Evolutionary conservation across 2,113 vertebrate species (phyloP).

Genomic region (Periophthalmodon schlosseri): DNA sequence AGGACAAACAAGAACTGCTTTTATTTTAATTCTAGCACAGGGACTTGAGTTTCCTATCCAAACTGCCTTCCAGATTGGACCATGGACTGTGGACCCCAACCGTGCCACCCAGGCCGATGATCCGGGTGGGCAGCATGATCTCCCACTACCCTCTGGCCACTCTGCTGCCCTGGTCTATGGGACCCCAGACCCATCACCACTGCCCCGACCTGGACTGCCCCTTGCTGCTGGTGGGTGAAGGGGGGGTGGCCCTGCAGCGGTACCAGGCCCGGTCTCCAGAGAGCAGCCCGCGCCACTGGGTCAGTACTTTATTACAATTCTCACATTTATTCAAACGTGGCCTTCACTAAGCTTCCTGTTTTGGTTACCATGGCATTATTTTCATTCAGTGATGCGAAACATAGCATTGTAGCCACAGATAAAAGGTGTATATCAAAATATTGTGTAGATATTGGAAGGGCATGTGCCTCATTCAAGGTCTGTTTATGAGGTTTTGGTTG

Average conservation of each 20-base stretch:
- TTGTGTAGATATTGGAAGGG: constrained; percentile 21
- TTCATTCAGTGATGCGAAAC: constrained; percentile 5
- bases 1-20: constrained; percentile 23
- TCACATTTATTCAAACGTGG: neutral
- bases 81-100: constrained; percentile 45
- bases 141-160: constrained; percentile 75
- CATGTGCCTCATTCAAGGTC: constrained; percentile 49
- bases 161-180: constrained; percentile 68
- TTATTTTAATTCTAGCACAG: neutral
- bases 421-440: neutral
- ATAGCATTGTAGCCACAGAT: neutral
- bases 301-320: constrained; percentile 55
- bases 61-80: constrained; percentile 45
- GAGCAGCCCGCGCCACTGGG: constrained; percentile 74
- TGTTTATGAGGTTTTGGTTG: constrained; percentile 16
- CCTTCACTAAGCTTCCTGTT: constrained; percentile 1
- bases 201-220: constrained; percentile 65
- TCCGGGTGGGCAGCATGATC: constrained; percentile 65
- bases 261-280: constrained; percentile 78
- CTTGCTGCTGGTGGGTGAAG: constrained; percentile 70
- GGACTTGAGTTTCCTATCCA: neutral
- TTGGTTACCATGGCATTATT: neutral
- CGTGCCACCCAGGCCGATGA: constrained; percentile 45
- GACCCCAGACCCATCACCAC: constrained; percentile 53
- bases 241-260: constrained; percentile 77